These are phyloP conservation scores for Conchocele bisecta DNA, from an alignment of 2,888 invertebrate genomes.

Conservation along the genomic window DNA sequence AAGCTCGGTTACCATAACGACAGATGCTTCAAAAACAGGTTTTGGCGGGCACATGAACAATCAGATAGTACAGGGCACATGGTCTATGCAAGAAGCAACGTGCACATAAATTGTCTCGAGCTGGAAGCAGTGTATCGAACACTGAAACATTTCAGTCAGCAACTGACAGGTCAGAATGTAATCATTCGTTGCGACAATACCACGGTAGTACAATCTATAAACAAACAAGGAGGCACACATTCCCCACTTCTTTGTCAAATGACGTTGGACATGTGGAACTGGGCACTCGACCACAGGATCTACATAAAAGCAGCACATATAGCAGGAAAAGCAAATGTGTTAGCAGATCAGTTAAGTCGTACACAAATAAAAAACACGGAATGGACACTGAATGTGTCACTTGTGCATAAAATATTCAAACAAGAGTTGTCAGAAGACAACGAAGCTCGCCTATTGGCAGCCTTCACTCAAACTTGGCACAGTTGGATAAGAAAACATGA, in stretches of 20 bases:
- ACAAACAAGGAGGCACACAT: slow-evolving; percentile 46
- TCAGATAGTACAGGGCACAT: slow-evolving; percentile 26
- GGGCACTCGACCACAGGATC: slow-evolving; percentile 24
- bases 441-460: too few relatives aligned
- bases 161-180: slow-evolving; percentile 16
- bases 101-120: too few relatives aligned
- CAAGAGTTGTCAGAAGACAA: too few relatives aligned
- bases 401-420: slow-evolving; percentile 22
- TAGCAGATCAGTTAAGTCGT: too few relatives aligned
- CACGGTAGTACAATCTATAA: slow-evolving; percentile 37
- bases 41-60: slow-evolving; percentile 34
- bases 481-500: too few relatives aligned
- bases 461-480: too few relatives aligned
- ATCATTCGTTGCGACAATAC: slow-evolving; percentile 44
- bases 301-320: slow-evolving; percentile 27
- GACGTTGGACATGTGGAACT: slow-evolving; percentile 33
- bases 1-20: slow-evolving; percentile 14
- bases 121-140: slow-evolving; percentile 41
- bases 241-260: slow-evolving; percentile 25
- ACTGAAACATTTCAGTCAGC: slow-evolving; percentile 13
- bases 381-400: slow-evolving; percentile 12
- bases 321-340: slow-evolving; percentile 11
- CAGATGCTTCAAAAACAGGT: slow-evolving; percentile 32
- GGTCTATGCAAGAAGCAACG: slow-evolving; percentile 8
- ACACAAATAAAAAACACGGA: slow-evolving; percentile 1